Base-by-base conservation (phyloP, 2,797 vertebrate species). In the Sebastes vulpes region DNA sequence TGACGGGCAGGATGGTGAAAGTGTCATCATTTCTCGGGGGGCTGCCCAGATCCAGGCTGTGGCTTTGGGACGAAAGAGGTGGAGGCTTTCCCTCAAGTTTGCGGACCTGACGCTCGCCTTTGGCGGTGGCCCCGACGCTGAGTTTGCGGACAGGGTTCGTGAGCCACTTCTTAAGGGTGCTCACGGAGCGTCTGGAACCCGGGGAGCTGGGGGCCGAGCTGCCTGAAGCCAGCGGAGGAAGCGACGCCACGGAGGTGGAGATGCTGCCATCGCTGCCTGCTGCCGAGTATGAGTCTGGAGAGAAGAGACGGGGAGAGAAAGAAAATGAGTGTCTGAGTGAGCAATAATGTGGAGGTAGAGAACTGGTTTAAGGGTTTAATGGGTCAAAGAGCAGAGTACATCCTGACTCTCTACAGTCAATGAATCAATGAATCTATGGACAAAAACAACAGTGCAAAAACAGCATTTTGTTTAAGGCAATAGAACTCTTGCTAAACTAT, bases 111-210 rank as follows among this genome's bases (percentile, higher is more conserved):
- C 94, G 95, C 70, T 97, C 96, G 12, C 93, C 95, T 81, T 96
- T 97, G 77, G 81, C 89, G 0, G 90, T 89, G 70, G 93, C 94
- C 58, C 96, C 93, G 0, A 94, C 93, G n/a, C 96, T 98, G 85
- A 96, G 95, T 88, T 97, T 98, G 87, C 97, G 97, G 53, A 97
- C 96, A 0, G 96, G 97, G 85, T 96, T 98, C 28, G 97, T 98
- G 91, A 98, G 95, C 98, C 98, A 98, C 89, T 97, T 98, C 91
- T 97, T 97, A 75, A 98, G 92, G 63, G 97, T 97, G 94, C 96
- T 97, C 80, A 97, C 96, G 1, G 97, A 97, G 80, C 95, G 97
- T 11, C 95, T 96, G 65, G 97, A 97, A 65, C 95, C 93, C 0
- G 97, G 97, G 12, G 98, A 98, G 89, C 96, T 97, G 52, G 97